A percentile compares a stretch with the other conserved stretches of the same genome.
Conservation (phyloP, 2,888 invertebrate species). For the Himalopsyche kuldschensis region DNA sequence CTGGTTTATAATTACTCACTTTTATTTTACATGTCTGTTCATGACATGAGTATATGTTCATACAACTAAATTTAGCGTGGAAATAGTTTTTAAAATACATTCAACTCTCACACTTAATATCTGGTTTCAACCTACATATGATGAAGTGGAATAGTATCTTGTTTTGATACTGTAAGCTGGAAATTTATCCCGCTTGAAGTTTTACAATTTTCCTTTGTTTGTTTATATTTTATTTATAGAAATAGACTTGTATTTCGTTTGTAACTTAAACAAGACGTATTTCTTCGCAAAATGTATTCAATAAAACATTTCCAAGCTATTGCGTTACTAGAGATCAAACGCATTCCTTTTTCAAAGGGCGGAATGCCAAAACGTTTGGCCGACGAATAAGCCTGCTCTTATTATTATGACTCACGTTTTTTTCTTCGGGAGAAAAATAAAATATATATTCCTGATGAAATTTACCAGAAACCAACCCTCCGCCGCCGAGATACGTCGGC, state of each 20-base stretch:
- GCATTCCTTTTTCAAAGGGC: constrained; percentile 28
- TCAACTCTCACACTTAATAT: no score
- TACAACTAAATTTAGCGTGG: no score
- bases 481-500: not conserved
- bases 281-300: constrained; percentile 11
- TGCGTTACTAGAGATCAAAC: constrained; percentile 35
- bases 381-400: not conserved
- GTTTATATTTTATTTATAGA: not conserved
- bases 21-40: no score
- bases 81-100: no score
- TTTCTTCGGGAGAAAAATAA: constrained; percentile 4
- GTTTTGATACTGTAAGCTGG: no score
- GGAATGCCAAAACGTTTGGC: constrained; percentile 29
- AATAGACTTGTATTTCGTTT: not conserved
- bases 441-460: constrained; percentile 22
- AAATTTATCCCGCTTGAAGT: no score
- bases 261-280: not conserved
- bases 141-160: no score
- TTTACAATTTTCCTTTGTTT: no score
- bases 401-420: constrained; percentile 13
- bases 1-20: no score
- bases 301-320: constrained; percentile 20
- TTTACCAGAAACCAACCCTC: constrained; percentile 19
- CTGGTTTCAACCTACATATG: no score
- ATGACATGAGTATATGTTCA: no score